Percentiles rank a stretch among this genome's conserved stretches.
These are phyloP conservation scores for Anser brachyrhynchus DNA, from an alignment of 2,113 vertebrate genomes.

Conservation along the genomic window DNA sequence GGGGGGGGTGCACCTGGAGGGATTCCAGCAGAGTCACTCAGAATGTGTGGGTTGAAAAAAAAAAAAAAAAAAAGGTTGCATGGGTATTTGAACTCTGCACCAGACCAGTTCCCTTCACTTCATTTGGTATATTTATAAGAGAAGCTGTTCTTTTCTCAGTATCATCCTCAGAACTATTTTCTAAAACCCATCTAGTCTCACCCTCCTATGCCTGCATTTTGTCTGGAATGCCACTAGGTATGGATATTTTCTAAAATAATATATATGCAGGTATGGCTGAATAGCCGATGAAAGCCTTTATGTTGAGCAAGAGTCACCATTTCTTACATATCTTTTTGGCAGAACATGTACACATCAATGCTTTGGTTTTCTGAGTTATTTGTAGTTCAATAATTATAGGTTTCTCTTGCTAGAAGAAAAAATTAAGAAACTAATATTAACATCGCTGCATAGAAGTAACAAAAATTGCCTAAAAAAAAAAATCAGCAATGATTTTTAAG, in stretches of 20 bases:
- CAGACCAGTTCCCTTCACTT: background rate
- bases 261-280: background rate
- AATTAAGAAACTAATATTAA: background rate
- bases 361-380: background rate
- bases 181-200: background rate
- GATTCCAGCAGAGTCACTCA: background rate
- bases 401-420: background rate
- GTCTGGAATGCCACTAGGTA: background rate
- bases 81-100: background rate
- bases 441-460: background rate
- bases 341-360: rapidly evolving
- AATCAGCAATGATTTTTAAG: background rate
- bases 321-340: background rate
- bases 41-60: background rate
- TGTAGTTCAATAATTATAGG: background rate
- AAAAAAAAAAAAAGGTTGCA: background rate
- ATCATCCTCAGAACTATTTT: background rate
- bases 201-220: background rate
- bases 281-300: background rate
- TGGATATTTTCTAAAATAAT: background rate
- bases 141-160: background rate
- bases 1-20: background rate
- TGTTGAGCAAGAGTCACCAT: background rate
- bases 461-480: too few species aligned
- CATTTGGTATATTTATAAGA: background rate